A percentile compares a stretch with the other conserved stretches of the same genome.
These are phyloP conservation scores for Phorcus lineatus DNA, from an alignment of 2,888 invertebrate species.

Conservation along the genomic window DNA sequence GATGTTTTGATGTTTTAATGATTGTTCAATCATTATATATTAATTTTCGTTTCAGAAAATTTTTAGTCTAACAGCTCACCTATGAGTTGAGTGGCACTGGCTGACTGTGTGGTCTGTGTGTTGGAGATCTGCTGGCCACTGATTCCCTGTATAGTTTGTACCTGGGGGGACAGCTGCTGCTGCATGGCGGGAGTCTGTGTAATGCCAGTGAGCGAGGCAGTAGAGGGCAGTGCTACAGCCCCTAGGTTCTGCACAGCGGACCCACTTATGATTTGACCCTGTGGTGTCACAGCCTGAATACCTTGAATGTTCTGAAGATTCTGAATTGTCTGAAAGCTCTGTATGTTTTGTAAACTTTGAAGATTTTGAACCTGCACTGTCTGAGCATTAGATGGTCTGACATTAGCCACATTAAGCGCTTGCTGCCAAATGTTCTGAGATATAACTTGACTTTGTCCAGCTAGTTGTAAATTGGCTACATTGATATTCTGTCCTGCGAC, in stretches of 20 bases:
- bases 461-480: conserved; percentile 49
- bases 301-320: conserved; percentile 57
- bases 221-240: conserved; percentile 45
- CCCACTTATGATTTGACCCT: conserved; percentile 56
- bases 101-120: conserved; percentile 28
- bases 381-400: conserved; percentile 53
- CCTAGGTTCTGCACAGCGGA: conserved; percentile 42
- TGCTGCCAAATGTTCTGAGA: conserved; percentile 53
- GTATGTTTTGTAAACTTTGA: conserved; percentile 60
- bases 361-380: conserved; percentile 65
- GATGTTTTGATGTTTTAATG: background rate
- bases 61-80: conserved; percentile 13
- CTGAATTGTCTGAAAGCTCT: conserved; percentile 56
- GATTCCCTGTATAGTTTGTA: conserved; percentile 40
- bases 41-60: no score
- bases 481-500: conserved; percentile 53
- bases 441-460: conserved; percentile 60
- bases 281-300: conserved; percentile 57
- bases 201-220: conserved; percentile 36
- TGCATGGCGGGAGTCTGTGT: conserved; percentile 11
- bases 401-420: conserved; percentile 57
- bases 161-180: conserved; percentile 26
- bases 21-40: no score
- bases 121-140: conserved; percentile 17
- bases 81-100: conserved; percentile 35